These are phyloP conservation scores for Lathamus discolor DNA, from an alignment of 2,113 vertebrate species.

Conservation along the genomic window DNA sequence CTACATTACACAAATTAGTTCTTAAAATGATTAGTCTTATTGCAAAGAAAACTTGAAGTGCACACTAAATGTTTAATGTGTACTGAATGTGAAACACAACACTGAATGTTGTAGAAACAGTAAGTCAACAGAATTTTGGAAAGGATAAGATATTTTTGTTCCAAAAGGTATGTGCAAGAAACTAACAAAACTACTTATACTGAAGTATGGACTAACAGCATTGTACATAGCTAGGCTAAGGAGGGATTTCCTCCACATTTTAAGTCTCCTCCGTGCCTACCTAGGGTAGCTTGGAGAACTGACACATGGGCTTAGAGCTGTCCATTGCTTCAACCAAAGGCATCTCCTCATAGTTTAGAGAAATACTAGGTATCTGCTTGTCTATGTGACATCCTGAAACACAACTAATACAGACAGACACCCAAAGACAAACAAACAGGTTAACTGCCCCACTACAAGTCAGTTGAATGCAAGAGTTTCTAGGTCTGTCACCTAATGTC, in stretches of 20 bases:
- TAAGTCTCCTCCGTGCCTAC: background rate
- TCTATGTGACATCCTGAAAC: background rate
- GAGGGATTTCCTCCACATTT: background rate
- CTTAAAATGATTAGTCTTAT: background rate
- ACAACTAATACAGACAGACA: background rate
- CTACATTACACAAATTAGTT: background rate
- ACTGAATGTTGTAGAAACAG: background rate
- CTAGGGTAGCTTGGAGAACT: background rate
- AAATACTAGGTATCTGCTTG: background rate
- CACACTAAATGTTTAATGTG: background rate
- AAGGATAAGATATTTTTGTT: background rate
- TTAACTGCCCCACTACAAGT: background rate
- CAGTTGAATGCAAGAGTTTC: background rate
- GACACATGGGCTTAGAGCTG: background rate
- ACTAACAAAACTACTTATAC: background rate
- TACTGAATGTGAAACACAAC: background rate
- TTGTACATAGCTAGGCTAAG: fast-evolving
- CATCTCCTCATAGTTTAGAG: background rate
- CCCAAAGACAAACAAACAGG: background rate
- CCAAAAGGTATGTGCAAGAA: background rate
- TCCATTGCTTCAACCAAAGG: background rate
- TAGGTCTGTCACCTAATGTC: background rate
- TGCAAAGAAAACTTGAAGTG: background rate
- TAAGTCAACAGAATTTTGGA: slow-evolving; percentile 12
- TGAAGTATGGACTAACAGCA: background rate